Evolutionary conservation across 2,797 vertebrate genomes (phyloP), one percentile per base, ranked within the genome.

Genomic region (Epinephelus awoara): DNA sequence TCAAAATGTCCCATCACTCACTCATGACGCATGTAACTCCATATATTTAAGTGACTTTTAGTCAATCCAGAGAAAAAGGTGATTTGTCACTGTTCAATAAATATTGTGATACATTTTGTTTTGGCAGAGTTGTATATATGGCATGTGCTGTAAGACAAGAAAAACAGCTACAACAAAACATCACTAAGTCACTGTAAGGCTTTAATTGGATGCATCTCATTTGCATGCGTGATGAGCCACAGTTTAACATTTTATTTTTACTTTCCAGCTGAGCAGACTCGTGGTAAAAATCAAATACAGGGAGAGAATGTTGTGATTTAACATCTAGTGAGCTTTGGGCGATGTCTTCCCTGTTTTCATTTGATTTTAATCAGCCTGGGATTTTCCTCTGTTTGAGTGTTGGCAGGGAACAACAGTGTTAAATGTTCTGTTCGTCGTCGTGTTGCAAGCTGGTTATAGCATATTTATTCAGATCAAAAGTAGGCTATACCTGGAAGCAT

Each of bases 401-500:
- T 92, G 90, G 92, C 92, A 92, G 85, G 79, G 81, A 95, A 94
- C 92, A 91, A 85, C 88, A 86, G 76, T 81, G 91, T 93, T 94
- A 93, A 95, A 94, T 92, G 91, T 88, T 93, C 82, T 86, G 87
- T 89, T 93, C 79, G 87, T 91, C 51, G 65, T 88, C 89, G 89
- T 61, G 79, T 75, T 82, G 82, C 88, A 90, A 91, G 87, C 89
- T 84, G 89, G 78, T 91, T 92, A 90, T 72, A 8, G 75, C 87
- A 86, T 89, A 92, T 93, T 93, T 90, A 93, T 93, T 90, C 89
- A 86, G 80, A 71, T 85, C 86, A 93, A 91, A 95, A 93, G 88
- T 91, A 90, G 89, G 88, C 92, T 93, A 91, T 92, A 95, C 93
- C 94, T 95, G 86, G 89, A 78, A 94, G 93, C 91, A 67, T 84